These are phyloP conservation scores for Plemyria rubiginata DNA, from an alignment of 2,888 invertebrate genomes.

Conservation along the genomic window DNA sequence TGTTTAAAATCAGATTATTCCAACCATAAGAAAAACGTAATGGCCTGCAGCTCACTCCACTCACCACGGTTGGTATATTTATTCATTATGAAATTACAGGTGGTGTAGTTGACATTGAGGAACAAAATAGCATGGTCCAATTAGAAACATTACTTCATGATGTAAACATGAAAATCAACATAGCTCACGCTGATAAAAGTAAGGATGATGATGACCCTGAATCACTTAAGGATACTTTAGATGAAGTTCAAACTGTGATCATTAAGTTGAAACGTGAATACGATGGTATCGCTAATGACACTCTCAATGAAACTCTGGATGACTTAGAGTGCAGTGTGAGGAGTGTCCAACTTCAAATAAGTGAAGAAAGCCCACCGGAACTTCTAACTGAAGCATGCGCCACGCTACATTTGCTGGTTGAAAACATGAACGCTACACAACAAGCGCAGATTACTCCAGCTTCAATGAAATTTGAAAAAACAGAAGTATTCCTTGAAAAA, in stretches of 20 bases:
- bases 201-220: constrained; percentile 56
- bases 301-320: constrained; percentile 78
- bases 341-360: constrained; percentile 77
- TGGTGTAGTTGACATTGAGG: constrained; percentile 29
- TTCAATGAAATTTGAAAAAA: constrained; percentile 25
- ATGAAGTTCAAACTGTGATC: constrained; percentile 77
- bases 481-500: constrained; percentile 19
- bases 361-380: constrained; percentile 70
- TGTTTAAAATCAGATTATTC: no score
- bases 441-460: constrained; percentile 46
- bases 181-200: constrained; percentile 43
- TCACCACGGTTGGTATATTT: not conserved
- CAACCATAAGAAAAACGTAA: no score
- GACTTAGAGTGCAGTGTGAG: constrained; percentile 82
- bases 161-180: constrained; percentile 60
- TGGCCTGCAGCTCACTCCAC: not conserved
- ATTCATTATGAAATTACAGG: constrained; percentile 45
- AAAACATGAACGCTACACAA: constrained; percentile 63
- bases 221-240: constrained; percentile 64
- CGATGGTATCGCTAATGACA: constrained; percentile 64
- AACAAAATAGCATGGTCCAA: constrained; percentile 57
- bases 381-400: constrained; percentile 73
- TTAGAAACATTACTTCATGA: constrained; percentile 64
- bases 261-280: constrained; percentile 75
- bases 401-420: constrained; percentile 68